Evolutionary conservation across 2,797 vertebrate species (phyloP), one percentile per base, ranked within the genome.

Genomic region (Channallabes apus): DNA sequence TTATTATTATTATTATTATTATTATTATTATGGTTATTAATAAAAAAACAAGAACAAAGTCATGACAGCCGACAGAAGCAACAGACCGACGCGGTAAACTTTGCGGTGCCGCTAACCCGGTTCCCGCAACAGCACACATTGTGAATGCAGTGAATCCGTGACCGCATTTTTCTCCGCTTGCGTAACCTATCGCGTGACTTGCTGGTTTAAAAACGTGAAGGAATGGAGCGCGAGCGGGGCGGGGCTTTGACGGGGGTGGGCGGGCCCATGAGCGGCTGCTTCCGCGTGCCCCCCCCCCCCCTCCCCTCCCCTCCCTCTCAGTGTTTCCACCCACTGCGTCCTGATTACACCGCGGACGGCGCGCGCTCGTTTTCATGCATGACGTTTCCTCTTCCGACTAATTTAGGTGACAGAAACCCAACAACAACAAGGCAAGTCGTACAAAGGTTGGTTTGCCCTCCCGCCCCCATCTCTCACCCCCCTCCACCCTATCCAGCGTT

Each of bases 101-200:
- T 62, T 0, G 7, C 11, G 6, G 20, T 11, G 35, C 2, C 77
- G 0, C 54, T 71, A 20, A 20, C 27, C 24, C 54, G 6, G 38
- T 61, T 68, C 54, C 32, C 3, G 9, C 71, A 54, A 14, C 51
- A 35, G 46, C 84, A 77, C 27, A 65, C 83, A 54, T 54, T 69
- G 71, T 59, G n/a, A n/a, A n/a, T n/a, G n/a, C 67, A 46, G 38
- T 59, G 8, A 85, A 77, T 58, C 82, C 35, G 73, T 82, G 87
- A 89, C 87, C 89, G 86, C 86, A 88, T 88, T 88, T 83, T 88
- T 89, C 67, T 78, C 46, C 22, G 58, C 83, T 86, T 90, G 87
- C 87, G 46, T 89, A 87, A 90, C 83, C 24, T 87, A 85, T 90
- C 90, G 90, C 90, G 90, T 89, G 90, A 90, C 86, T 85, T 86